These are phyloP conservation scores for Sphenopsis melanotis DNA, from an alignment of 2,797 vertebrate genomes.

Conservation along the genomic window DNA sequence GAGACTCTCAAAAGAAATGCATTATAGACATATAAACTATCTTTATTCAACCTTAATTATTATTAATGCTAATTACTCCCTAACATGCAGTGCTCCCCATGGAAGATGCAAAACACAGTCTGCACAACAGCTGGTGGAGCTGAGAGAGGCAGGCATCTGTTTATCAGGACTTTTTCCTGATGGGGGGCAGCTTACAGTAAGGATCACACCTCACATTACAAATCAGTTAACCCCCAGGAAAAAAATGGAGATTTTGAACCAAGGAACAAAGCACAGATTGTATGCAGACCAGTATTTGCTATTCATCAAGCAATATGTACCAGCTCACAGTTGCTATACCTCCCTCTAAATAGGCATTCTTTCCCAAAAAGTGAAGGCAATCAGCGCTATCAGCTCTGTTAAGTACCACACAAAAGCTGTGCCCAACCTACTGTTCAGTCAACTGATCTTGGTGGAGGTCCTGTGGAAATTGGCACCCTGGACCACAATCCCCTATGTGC, in stretches of 20 bases:
- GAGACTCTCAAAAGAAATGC: not conserved
- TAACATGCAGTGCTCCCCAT: not conserved
- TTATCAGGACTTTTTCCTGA: not conserved
- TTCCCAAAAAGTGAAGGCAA: not conserved
- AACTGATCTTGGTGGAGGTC: not conserved
- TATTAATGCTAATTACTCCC: constrained; percentile 19
- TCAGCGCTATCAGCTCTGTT: not conserved
- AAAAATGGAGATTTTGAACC: not conserved
- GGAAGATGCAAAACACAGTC: not conserved
- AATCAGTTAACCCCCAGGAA: not conserved
- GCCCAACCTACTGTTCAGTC: not conserved
- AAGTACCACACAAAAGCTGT: not conserved
- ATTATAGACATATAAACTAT: not conserved
- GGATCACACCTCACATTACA: not conserved
- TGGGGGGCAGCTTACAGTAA: not conserved
- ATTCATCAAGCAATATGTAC: not conserved
- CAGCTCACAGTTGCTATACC: not conserved
- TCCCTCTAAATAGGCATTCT: not conserved
- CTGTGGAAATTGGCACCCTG: rapidly evolving
- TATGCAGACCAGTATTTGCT: not conserved
- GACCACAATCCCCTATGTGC: rapidly evolving
- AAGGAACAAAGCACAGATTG: not conserved
- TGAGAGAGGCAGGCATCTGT: not conserved
- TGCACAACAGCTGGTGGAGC: constrained; percentile 12
- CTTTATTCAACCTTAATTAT: not conserved